Conservation (phyloP, 2,888 invertebrate genomes). For the Atethmia centrago region DNA sequence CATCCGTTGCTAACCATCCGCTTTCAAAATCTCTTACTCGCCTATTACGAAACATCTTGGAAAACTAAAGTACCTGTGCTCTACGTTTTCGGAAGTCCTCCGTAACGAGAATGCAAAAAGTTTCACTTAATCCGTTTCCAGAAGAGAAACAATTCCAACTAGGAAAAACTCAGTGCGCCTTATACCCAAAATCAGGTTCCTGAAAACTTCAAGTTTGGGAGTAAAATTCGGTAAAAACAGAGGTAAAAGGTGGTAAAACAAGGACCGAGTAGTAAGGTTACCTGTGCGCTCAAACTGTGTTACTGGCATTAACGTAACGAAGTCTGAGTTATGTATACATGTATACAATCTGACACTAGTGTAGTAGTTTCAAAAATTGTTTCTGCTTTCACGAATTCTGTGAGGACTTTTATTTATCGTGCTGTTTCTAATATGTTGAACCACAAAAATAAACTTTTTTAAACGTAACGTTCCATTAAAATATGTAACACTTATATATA, state of each 20-base stretch:
- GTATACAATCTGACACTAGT: conserved; percentile 32
- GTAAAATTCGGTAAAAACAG: conserved; percentile 31
- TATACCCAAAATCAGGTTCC: conserved; percentile 2
- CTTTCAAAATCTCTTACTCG: not conserved
- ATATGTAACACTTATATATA: too few species aligned
- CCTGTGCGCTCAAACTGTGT: conserved; percentile 37
- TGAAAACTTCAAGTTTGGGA: conserved; percentile 28
- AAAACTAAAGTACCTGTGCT: not conserved
- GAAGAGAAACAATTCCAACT: not conserved
- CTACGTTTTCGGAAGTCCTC: not conserved
- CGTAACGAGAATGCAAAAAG: not conserved
- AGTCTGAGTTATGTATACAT: conserved; percentile 36
- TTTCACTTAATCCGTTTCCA: not conserved
- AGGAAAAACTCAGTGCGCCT: not conserved
- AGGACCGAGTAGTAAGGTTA: conserved; percentile 41
- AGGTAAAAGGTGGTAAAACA: conserved; percentile 39
- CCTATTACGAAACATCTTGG: not conserved
- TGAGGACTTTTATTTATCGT: conserved; percentile 1
- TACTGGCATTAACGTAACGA: conserved; percentile 54
- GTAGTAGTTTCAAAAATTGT: conserved; percentile 29
- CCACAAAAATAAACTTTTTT: not conserved
- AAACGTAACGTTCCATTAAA: too few species aligned
- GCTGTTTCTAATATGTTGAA: not conserved
- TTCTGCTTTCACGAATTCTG: not conserved
- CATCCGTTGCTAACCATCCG: not conserved